phyloP scores from a whole-genome alignment of 2,113 vertebrate species.

The Ursus arctos region DNA sequence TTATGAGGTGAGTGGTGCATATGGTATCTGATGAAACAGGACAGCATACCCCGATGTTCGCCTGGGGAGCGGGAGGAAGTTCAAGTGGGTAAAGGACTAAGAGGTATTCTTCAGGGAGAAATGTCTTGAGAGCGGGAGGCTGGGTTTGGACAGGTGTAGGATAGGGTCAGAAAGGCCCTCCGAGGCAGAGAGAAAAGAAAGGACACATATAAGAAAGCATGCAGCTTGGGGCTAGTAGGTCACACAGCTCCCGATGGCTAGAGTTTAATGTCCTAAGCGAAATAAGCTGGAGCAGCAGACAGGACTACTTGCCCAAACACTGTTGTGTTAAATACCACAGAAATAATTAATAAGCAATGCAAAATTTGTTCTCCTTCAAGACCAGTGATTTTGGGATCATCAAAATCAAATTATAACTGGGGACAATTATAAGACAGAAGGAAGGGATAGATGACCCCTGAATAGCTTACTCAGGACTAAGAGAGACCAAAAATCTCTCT shows the following conservation, averaged over 20 bases:
- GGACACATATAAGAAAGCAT: neutral
- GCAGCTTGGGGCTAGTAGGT: accelerated
- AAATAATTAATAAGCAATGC: neutral
- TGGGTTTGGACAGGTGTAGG: neutral
- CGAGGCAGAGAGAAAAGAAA: neutral
- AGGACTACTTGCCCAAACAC: neutral
- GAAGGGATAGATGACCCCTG: neutral
- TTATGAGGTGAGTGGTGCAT: neutral
- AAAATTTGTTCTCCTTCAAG: neutral
- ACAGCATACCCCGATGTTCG: neutral
- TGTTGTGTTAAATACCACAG: neutral
- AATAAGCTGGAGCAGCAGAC: neutral
- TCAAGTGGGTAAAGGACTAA: neutral
- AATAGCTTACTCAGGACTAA: neutral
- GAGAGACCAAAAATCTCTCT: neutral
- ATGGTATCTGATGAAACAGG: too few species aligned
- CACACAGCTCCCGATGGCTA: accelerated
- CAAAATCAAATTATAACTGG: neutral
- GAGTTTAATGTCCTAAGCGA: neutral
- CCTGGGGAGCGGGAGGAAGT: neutral
- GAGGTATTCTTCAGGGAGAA: neutral
- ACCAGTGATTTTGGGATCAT: neutral
- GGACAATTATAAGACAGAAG: neutral
- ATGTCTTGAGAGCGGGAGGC: neutral
- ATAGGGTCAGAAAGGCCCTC: too few species aligned